Conservation (phyloP, 2,888 invertebrate species). For the Mellilla xanthometata region DNA sequence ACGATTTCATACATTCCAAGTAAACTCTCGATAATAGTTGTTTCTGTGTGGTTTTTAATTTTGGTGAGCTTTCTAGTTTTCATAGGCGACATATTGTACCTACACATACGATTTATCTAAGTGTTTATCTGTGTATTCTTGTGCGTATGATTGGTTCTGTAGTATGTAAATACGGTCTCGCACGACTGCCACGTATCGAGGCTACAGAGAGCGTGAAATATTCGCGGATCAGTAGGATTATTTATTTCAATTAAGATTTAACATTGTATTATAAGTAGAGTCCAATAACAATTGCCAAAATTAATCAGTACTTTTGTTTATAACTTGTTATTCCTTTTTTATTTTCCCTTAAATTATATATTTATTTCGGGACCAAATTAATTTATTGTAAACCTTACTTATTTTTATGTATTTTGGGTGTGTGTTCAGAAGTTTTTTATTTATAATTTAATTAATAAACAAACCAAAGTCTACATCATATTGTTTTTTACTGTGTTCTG, state of each 20-base stretch:
- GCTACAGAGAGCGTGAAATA: slow-evolving; percentile 59
- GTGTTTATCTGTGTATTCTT: slow-evolving; percentile 61
- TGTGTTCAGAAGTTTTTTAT: slow-evolving; percentile 77
- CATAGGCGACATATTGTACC: slow-evolving; percentile 54
- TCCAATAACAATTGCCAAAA: slow-evolving; percentile 79
- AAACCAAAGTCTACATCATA: slow-evolving; percentile 80
- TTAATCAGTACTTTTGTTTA: slow-evolving; percentile 76
- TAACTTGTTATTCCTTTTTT: slow-evolving; percentile 68
- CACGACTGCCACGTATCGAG: slow-evolving; percentile 49
- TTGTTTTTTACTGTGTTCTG: slow-evolving; percentile 69
- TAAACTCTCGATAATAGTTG: slow-evolving; percentile 55
- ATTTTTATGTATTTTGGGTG: slow-evolving; percentile 72
- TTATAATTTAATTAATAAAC: slow-evolving; percentile 80
- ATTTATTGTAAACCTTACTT: slow-evolving; percentile 76
- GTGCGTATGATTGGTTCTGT: slow-evolving; percentile 61
- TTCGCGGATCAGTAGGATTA: slow-evolving; percentile 66
- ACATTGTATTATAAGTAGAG: slow-evolving; percentile 69
- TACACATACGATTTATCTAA: slow-evolving; percentile 59
- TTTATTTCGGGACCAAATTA: slow-evolving; percentile 83
- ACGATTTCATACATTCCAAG: slow-evolving; percentile 71
- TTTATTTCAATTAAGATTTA: slow-evolving; percentile 75
- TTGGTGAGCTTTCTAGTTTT: slow-evolving; percentile 70
- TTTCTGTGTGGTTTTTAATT: slow-evolving; percentile 65
- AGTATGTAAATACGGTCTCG: slow-evolving; percentile 68
- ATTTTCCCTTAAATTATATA: slow-evolving; percentile 73